Base-by-base conservation (phyloP, 2,113 vertebrate genomes). In the Hydropotes inermis region DNA sequence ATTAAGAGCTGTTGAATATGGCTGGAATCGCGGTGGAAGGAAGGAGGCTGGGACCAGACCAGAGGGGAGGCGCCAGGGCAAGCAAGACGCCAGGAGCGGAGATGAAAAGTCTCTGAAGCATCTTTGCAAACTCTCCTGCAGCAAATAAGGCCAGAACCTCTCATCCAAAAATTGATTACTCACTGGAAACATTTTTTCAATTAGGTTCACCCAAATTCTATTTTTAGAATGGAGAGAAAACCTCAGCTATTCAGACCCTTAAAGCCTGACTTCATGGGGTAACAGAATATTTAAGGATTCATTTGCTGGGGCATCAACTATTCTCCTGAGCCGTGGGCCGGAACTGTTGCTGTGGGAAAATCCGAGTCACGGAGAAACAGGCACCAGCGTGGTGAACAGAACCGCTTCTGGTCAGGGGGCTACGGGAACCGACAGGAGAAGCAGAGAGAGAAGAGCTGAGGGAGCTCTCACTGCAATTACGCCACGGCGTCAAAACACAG, bases 11-110 rank as follows among this genome's bases (percentile, higher is more conserved):
- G 36, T 8, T 14, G 5, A 45, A 39, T 13, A n/a, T 9, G 14
- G 82, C 43, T 54, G 36, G n/a, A 43, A 60, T 28, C 4, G 8
- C 12, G 27, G 52, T 1, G 33, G 60, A 67, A 74, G 55, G 61
- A 45, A 90, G 36, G 57, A 33, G 84, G n/a, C 43, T 19, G 1
- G 1, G 82, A 43, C 58, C 1, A 12, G 50, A 50, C 5, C 8
- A 1, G 14, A 33, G 4, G 4, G 54, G 36, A 39, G 23, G 52
- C 0, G 7, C 17, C 43, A 19, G 7, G 1, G 14, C 23, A 36
- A 54, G 3, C 10, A 25, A 45, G 57, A 28, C 0, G 4, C 16
- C 6, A 17, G 67, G 30, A 39, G 14, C 0, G 0, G 10, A 81
- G 52, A 43, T 1, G 11, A 21, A 30, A 8, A 0, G 25, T 45